Evolutionary conservation across 1,140 invertebrate species (phyloP).

Genomic region (Calosoma granatense): DNA sequence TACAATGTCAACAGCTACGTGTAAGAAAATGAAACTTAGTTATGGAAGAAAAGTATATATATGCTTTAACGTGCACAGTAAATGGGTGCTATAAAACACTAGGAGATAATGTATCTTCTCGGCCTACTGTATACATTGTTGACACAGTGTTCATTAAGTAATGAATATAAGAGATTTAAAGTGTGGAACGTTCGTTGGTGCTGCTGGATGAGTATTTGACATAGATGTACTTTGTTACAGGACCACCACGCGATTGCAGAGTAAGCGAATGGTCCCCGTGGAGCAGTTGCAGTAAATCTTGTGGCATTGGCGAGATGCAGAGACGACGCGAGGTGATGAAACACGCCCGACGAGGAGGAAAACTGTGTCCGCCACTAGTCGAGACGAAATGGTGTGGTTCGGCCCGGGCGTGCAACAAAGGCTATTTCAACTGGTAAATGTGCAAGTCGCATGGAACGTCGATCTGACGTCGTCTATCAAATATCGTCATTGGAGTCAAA

Average conservation of each 20-base stretch:
- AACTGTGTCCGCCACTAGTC: conserved; percentile 65
- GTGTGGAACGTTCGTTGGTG: too few relatives aligned
- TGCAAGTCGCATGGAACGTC: background rate
- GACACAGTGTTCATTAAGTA: too few relatives aligned
- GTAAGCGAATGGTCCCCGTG: conserved; percentile 81
- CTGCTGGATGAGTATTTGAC: too few relatives aligned
- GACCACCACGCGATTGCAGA: conserved; percentile 59
- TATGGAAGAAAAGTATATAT: too few relatives aligned
- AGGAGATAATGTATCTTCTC: too few relatives aligned
- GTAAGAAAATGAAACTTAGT: too few relatives aligned
- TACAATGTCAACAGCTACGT: too few relatives aligned
- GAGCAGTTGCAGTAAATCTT: conserved; percentile 73
- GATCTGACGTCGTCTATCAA: background rate
- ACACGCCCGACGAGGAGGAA: conserved; percentile 63
- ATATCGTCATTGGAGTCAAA: background rate
- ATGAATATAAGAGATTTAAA: too few relatives aligned
- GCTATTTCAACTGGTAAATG: conserved; percentile 43
- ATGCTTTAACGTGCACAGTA: too few relatives aligned
- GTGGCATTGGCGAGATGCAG: conserved; percentile 77
- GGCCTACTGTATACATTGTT: too few relatives aligned
- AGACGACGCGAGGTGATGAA: conserved; percentile 63
- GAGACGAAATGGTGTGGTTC: conserved; percentile 82
- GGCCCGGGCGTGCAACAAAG: conserved; percentile 51
- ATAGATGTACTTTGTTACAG: too few relatives aligned
- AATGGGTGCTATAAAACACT: too few relatives aligned